Percentiles rank a stretch among this genome's conserved stretches.
Evolutionary conservation across 2,113 vertebrate genomes (phyloP).

Genomic region (Platysteira castanea): DNA sequence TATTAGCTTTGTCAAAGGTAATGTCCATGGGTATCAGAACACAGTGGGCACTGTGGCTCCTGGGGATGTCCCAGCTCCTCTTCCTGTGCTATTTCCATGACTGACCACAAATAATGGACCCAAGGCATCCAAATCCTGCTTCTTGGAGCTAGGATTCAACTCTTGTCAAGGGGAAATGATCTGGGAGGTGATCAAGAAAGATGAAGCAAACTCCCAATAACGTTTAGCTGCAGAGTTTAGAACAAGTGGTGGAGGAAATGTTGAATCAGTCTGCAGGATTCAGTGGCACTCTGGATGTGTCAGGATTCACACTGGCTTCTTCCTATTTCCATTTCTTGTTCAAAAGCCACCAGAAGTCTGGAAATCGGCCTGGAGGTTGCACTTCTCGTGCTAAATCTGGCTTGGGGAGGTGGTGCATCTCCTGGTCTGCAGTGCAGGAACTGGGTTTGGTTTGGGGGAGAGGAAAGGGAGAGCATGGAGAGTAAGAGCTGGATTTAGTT

Average conservation of each 20-base stretch:
- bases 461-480: not conserved
- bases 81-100: not conserved
- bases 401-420: not conserved
- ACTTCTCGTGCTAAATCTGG: rapidly evolving
- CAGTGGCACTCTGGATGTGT: no score
- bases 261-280: not conserved
- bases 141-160: not conserved
- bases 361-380: not conserved
- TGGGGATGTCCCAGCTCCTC: not conserved
- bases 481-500: not conserved
- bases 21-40: not conserved
- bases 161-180: not conserved
- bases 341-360: not conserved
- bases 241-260: not conserved
- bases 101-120: not conserved
- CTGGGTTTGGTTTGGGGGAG: not conserved
- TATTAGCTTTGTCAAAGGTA: not conserved
- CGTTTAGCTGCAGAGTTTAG: not conserved
- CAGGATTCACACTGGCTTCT: not conserved
- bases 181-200: not conserved
- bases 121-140: not conserved
- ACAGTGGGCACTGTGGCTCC: rapidly evolving
- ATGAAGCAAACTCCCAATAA: not conserved
- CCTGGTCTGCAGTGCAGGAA: not conserved
- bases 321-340: not conserved